Conservation (phyloP, 2,113 vertebrate species). For the Phylloscopus trochiloides region DNA sequence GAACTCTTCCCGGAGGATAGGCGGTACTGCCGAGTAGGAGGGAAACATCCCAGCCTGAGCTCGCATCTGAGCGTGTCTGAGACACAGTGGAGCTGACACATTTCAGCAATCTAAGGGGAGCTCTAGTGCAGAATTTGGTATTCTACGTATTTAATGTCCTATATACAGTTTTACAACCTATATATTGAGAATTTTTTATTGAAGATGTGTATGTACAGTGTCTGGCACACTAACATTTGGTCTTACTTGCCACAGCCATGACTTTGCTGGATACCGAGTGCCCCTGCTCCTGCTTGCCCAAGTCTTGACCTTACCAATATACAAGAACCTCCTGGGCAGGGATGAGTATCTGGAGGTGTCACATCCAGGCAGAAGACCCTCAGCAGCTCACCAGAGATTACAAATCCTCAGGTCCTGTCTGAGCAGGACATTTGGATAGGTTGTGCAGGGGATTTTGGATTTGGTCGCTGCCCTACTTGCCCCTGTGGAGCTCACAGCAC, state of each 20-base stretch:
- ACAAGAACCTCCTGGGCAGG: neutral
- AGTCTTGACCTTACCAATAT: neutral
- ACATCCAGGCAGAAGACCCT: neutral
- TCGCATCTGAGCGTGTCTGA: neutral
- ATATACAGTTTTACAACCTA: neutral
- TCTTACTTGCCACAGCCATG: neutral
- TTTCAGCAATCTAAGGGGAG: neutral
- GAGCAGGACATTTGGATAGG: neutral
- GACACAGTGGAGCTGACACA: neutral
- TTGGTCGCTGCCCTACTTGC: neutral
- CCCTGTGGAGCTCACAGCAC: neutral
- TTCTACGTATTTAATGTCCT: neutral
- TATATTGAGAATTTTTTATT: neutral
- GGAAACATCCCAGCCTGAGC: neutral
- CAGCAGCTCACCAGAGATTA: neutral
- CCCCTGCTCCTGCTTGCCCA: neutral
- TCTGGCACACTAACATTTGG: neutral
- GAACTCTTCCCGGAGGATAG: neutral
- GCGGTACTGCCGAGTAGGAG: neutral
- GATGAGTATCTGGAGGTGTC: neutral
- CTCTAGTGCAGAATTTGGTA: neutral
- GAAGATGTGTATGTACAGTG: neutral
- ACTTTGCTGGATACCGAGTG: neutral
- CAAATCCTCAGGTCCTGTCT: accelerated
- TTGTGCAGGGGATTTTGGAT: neutral